Evolutionary conservation across 37 sponge, comb jelly and placozoan genomes (phyloP).

Genomic region (Aphrocallistes beatrix): DNA sequence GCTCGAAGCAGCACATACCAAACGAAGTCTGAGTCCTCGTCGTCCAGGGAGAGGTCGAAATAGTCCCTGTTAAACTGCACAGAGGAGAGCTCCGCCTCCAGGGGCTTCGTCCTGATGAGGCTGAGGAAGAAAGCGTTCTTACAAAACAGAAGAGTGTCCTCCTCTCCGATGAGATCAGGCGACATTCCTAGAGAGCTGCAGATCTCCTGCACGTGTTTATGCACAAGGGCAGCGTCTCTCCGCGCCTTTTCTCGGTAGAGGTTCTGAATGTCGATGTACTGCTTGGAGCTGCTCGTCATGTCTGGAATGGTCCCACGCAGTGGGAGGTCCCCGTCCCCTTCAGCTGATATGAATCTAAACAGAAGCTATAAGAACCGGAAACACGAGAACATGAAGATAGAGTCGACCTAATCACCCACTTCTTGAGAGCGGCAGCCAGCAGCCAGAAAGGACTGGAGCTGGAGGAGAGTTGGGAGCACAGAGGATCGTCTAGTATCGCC

Average conservation of each 20-base stretch:
- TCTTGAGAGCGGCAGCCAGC: slow-evolving; percentile 59
- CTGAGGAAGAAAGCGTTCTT: slow-evolving; percentile 59
- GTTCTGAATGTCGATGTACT: slow-evolving; percentile 70
- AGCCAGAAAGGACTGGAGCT: slow-evolving; percentile 71
- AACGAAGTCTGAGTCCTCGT: slow-evolving; percentile 38
- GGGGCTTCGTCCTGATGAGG: slow-evolving; percentile 43
- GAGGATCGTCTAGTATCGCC: slow-evolving; percentile 43
- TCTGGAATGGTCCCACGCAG: slow-evolving; percentile 91
- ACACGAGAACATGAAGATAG: background rate
- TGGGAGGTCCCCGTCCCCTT: slow-evolving; percentile 67
- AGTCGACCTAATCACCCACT: slow-evolving; percentile 43
- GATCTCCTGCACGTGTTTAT: slow-evolving; percentile 20
- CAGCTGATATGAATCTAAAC: slow-evolving; percentile 8
- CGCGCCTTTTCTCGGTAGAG: slow-evolving; percentile 53
- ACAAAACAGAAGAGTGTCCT: slow-evolving; percentile 42
- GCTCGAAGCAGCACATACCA: slow-evolving; percentile 80
- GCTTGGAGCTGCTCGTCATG: slow-evolving; percentile 79
- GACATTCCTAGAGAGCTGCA: slow-evolving; percentile 23
- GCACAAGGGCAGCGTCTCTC: slow-evolving; percentile 39
- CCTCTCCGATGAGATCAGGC: slow-evolving; percentile 23
- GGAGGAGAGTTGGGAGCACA: slow-evolving; percentile 35
- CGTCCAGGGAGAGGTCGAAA: slow-evolving; percentile 31
- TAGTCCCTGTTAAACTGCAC: slow-evolving; percentile 26
- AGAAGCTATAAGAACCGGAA: background rate
- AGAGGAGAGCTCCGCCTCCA: slow-evolving; percentile 40